phyloP scores from a whole-genome alignment of 2,888 invertebrate species.

The Chironomus riparius region DNA sequence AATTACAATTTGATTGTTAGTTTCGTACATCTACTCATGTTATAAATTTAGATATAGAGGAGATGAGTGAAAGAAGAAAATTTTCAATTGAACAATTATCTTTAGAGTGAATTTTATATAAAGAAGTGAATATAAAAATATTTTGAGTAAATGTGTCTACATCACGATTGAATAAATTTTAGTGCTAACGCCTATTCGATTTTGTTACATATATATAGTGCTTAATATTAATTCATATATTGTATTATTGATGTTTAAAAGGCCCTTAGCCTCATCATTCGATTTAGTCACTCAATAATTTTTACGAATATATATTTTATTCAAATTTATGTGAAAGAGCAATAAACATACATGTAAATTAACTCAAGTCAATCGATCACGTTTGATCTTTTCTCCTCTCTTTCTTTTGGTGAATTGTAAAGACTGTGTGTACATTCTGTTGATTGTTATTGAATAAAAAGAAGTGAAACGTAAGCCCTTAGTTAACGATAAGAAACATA shows the following conservation, averaged over 20 bases:
- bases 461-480: neutral
- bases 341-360: conserved; percentile 3
- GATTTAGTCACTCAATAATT: neutral
- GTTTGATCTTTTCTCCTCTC: too few relatives aligned
- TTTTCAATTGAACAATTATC: neutral
- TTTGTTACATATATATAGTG: neutral
- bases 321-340: neutral
- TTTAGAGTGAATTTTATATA: neutral
- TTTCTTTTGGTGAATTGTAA: too few relatives aligned
- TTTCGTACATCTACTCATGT: neutral
- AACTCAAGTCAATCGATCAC: conserved; percentile 1
- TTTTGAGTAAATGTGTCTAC: neutral
- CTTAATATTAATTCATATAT: neutral
- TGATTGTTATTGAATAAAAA: neutral
- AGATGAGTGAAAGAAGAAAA: too few relatives aligned
- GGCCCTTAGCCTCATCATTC: neutral
- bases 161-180: neutral
- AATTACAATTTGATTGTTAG: neutral
- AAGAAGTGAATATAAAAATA: neutral
- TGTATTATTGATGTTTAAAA: neutral
- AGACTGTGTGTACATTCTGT: too few relatives aligned
- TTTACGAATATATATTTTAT: neutral
- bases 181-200: conserved; percentile 17
- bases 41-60: too few relatives aligned
- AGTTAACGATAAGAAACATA: neutral